Evolutionary conservation across 1,140 invertebrate genomes (phyloP).

Genomic region (Drosophila pseudoobscura): DNA sequence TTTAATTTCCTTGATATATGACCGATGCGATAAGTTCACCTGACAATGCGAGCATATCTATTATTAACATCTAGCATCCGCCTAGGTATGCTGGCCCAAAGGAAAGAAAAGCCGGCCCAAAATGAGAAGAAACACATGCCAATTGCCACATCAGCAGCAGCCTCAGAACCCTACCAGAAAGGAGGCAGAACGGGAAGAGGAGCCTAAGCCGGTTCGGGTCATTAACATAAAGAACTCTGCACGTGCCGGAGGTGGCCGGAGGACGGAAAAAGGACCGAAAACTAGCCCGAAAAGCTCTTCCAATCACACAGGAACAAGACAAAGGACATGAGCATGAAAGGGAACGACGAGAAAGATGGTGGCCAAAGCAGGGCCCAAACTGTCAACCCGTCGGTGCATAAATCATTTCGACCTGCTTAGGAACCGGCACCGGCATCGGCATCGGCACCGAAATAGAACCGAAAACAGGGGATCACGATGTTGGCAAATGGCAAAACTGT

Average conservation of each 20-base stretch:
- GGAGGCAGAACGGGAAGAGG: not conserved
- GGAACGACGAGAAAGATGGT: constrained; percentile 33
- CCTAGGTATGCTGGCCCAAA: constrained; percentile 13
- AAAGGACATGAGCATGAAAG: constrained; percentile 23
- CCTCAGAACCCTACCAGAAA: not conserved
- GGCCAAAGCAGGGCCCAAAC: constrained; percentile 25
- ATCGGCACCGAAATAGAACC: constrained; percentile 41
- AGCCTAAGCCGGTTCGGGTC: constrained; percentile 50
- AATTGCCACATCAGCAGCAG: constrained; percentile 55
- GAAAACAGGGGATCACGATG: constrained; percentile 46
- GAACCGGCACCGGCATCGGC: constrained; percentile 15
- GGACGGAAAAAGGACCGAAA: constrained; percentile 34
- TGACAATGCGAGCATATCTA: constrained; percentile 71
- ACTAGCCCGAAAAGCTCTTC: constrained; percentile 59
- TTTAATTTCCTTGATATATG: constrained; percentile 77
- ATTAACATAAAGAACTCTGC: constrained; percentile 79
- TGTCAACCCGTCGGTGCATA: constrained; percentile 61
- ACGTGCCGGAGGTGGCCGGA: constrained; percentile 50
- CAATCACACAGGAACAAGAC: constrained; percentile 25
- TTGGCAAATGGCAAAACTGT: constrained; percentile 66
- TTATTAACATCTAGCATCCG: constrained; percentile 73
- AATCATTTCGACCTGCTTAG: constrained; percentile 60
- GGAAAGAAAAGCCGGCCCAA: constrained; percentile 23
- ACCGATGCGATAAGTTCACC: constrained; percentile 65
- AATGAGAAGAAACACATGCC: constrained; percentile 70